Evolutionary conservation across 2,888 invertebrate genomes (phyloP).

Genomic region (Trissolcus brochymenae): DNA sequence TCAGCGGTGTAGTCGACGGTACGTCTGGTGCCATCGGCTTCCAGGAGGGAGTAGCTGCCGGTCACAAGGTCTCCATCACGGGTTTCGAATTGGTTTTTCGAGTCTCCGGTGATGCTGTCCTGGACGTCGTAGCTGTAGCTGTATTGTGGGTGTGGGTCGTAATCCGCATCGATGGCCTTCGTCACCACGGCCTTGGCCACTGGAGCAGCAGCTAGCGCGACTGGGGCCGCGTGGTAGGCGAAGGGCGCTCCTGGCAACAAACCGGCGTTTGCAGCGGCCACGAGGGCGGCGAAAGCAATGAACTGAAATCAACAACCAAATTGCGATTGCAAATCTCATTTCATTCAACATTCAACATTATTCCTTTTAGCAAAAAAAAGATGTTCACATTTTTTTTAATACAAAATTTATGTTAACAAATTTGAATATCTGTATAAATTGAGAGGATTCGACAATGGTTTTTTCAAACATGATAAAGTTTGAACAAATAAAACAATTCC

Average conservation of each 20-base stretch:
- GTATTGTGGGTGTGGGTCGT: slow-evolving; percentile 64
- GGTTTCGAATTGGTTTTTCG: slow-evolving; percentile 62
- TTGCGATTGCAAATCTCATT: too few species aligned
- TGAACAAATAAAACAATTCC: too few species aligned
- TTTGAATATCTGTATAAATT: too few species aligned
- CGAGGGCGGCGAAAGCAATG: slow-evolving; percentile 31
- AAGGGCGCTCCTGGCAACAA: slow-evolving; percentile 34
- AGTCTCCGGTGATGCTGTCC: slow-evolving; percentile 62
- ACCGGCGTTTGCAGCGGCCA: slow-evolving; percentile 39
- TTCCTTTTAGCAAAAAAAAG: too few species aligned
- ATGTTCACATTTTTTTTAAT: too few species aligned
- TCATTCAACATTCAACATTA: too few species aligned
- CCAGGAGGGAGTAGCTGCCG: slow-evolving; percentile 68
- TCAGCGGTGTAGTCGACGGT: slow-evolving; percentile 67
- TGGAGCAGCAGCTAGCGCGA: slow-evolving; percentile 77
- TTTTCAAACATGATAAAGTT: too few species aligned
- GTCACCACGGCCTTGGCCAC: slow-evolving; percentile 45
- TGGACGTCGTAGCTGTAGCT: slow-evolving; percentile 63
- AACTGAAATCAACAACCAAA: slow-evolving; percentile 12
- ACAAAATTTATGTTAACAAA: too few species aligned
- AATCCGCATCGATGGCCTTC: slow-evolving; percentile 60
- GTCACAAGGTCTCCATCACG: slow-evolving; percentile 66
- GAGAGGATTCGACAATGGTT: too few species aligned
- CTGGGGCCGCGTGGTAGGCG: slow-evolving; percentile 43
- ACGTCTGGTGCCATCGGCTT: slow-evolving; percentile 66